Percentiles rank a stretch among this genome's conserved stretches.
Evolutionary conservation across 2,113 vertebrate genomes (phyloP).

Genomic region (Leiothrix lutea): DNA sequence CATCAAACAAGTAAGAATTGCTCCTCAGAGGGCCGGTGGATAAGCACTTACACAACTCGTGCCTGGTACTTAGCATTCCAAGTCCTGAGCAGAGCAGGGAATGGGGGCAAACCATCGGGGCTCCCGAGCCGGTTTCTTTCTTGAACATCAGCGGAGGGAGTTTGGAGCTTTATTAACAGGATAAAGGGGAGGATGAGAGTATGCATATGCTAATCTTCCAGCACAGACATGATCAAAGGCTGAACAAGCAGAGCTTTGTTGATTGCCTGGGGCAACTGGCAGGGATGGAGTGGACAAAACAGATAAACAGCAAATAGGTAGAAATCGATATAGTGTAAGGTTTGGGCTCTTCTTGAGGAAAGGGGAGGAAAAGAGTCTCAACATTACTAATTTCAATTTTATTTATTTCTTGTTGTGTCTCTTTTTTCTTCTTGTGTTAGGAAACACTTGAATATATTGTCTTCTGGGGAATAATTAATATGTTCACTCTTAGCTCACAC

Average conservation of each 20-base stretch:
- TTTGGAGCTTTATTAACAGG: conserved; percentile 38
- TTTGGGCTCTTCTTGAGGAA: neutral
- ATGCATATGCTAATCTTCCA: conserved; percentile 79
- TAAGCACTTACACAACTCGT: conserved; percentile 65
- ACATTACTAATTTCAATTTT: neutral
- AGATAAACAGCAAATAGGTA: conserved; percentile 74
- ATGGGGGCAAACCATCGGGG: conserved; percentile 72
- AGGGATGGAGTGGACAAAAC: conserved; percentile 38
- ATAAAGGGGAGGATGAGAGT: conserved; percentile 75
- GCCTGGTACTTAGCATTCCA: conserved; percentile 54
- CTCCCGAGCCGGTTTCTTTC: conserved; percentile 58
- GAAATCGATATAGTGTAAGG: conserved; percentile 63
- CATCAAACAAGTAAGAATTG: conserved; percentile 79
- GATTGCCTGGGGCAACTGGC: conserved; percentile 83
- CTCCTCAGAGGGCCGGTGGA: conserved; percentile 16
- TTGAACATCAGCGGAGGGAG: conserved; percentile 60
- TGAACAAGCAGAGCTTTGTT: conserved; percentile 82
- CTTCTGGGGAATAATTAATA: neutral
- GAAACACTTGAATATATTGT: neutral
- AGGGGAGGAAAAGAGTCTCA: neutral
- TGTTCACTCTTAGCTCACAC: neutral
- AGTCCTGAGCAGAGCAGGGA: conserved; percentile 50
- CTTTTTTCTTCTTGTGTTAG: neutral
- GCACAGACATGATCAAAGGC: conserved; percentile 84
- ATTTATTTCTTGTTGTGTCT: neutral